Percentiles rank a stretch among this genome's conserved stretches.
Evolutionary conservation across 2,888 invertebrate genomes (phyloP).

Genomic region (Rhagium mordax): DNA sequence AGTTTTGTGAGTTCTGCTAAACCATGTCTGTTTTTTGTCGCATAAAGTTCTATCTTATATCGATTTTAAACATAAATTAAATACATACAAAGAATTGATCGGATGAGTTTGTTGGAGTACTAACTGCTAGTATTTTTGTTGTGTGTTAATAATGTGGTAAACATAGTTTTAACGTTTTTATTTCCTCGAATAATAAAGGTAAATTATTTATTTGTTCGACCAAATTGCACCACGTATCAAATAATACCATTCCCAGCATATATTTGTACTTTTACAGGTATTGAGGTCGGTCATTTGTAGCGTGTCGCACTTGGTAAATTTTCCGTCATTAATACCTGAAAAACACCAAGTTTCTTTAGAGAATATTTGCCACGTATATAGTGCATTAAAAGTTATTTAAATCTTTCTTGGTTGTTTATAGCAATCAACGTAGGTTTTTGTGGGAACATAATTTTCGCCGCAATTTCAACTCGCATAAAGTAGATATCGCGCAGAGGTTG

Average conservation of each 20-base stretch:
- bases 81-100: conserved; percentile 51
- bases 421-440: no score
- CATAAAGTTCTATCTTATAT: conserved; percentile 26
- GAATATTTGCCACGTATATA: neutral
- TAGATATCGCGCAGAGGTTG: no score
- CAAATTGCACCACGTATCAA: neutral
- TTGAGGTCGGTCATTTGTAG: neutral
- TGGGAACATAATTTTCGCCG: no score
- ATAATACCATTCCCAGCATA: neutral
- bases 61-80: conserved; percentile 36
- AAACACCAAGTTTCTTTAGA: neutral
- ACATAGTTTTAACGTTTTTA: neutral
- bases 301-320: neutral
- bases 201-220: neutral
- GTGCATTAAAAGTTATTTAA: neutral
- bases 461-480: no score
- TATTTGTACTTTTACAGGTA: neutral
- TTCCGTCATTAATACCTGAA: neutral
- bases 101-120: conserved; percentile 49
- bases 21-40: conserved; percentile 20
- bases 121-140: conserved; percentile 36
- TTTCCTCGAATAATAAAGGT: neutral
- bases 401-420: no score
- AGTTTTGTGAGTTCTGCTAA: conserved; percentile 12
- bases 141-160: conserved; percentile 11